Evolutionary conservation across 2,797 vertebrate species (phyloP).

Genomic region (Amazona finschi): DNA sequence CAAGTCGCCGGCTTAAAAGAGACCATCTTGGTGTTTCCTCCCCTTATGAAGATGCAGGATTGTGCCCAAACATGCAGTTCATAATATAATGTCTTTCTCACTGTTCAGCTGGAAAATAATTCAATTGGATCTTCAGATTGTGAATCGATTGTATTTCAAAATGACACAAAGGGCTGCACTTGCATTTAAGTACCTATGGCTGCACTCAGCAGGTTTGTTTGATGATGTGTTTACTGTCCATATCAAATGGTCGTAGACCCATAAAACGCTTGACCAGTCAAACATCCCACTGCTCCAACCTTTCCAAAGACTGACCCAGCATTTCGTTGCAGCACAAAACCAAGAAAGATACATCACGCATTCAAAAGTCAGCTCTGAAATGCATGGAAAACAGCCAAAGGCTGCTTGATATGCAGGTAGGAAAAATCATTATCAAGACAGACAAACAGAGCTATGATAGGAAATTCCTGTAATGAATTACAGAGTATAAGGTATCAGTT

Average conservation of each 20-base stretch:
- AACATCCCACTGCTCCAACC: background rate
- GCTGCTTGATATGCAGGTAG: background rate
- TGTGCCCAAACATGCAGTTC: background rate
- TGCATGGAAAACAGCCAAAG: background rate
- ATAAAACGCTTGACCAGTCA: background rate
- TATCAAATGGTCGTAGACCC: background rate
- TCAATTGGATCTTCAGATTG: accelerated
- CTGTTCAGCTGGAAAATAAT: background rate
- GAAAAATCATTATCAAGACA: background rate
- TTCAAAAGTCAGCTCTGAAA: background rate
- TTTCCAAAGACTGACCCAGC: background rate
- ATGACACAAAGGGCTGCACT: background rate
- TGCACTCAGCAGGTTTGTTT: background rate
- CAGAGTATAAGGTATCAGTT: background rate
- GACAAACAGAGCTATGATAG: background rate
- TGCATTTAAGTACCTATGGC: background rate
- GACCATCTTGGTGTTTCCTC: background rate
- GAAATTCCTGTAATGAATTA: background rate
- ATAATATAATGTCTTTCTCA: background rate
- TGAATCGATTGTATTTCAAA: background rate
- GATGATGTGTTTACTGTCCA: background rate
- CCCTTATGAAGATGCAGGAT: background rate
- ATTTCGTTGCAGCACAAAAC: background rate
- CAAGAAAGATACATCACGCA: background rate
- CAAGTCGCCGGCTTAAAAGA: background rate